Conservation (phyloP, 2,113 vertebrate genomes). For the Antennarius striatus region DNA sequence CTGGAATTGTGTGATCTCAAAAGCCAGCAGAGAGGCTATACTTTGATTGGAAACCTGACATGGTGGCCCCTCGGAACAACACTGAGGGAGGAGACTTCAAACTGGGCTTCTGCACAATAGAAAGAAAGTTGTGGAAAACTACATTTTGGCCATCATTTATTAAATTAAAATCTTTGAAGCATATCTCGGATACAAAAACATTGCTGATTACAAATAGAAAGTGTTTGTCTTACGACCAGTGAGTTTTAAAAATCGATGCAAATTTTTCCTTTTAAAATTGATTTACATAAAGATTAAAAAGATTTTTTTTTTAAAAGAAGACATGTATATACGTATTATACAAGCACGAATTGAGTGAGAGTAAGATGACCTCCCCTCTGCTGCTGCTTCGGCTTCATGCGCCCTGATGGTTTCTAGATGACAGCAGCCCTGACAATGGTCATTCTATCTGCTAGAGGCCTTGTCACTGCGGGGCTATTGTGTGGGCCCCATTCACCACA, state of each 20-base stretch:
- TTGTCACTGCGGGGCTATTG: slow-evolving; percentile 69
- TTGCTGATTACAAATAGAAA: neutral
- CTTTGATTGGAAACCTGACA: slow-evolving; percentile 66
- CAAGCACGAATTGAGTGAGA: neutral
- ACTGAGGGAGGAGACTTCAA: slow-evolving; percentile 48
- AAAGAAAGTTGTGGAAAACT: slow-evolving; percentile 8
- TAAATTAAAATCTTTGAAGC: neutral
- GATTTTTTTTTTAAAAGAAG: too few relatives aligned
- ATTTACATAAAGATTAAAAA: neutral
- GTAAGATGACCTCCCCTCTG: neutral
- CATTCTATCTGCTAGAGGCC: slow-evolving; percentile 75
- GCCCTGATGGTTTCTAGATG: slow-evolving; percentile 63
- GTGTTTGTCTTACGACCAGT: neutral
- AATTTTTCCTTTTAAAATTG: too few relatives aligned
- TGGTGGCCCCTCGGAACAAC: slow-evolving; percentile 60
- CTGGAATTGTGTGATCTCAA: slow-evolving; percentile 61
- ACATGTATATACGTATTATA: too few relatives aligned
- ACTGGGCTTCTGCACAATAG: slow-evolving; percentile 21
- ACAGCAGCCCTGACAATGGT: slow-evolving; percentile 72
- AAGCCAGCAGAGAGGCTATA: slow-evolving; percentile 57
- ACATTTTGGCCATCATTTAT: slow-evolving; percentile 16
- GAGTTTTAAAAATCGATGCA: too few relatives aligned
- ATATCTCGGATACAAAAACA: neutral
- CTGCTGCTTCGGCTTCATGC: slow-evolving; percentile 40
- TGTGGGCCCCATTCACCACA: slow-evolving; percentile 69